Percentiles rank a stretch among this genome's conserved stretches.
These are phyloP conservation scores for Lagothrix lagotricha DNA, from an alignment of 2,797 vertebrate species.

Conservation along the genomic window DNA sequence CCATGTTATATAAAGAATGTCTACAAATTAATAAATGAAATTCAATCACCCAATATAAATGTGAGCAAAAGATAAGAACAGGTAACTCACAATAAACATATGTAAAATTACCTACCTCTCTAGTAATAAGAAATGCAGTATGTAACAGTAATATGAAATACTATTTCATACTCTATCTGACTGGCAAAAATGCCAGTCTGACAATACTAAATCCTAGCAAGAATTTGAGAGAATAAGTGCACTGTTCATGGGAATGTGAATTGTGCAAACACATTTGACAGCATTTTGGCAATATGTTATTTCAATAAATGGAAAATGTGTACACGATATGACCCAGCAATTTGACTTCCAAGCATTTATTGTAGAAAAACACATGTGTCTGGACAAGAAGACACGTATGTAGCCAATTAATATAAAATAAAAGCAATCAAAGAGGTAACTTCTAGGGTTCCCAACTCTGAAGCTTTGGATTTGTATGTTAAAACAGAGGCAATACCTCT, in stretches of 20 bases:
- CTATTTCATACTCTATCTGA: neutral
- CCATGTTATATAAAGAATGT: neutral
- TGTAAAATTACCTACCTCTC: neutral
- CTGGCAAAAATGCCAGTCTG: neutral
- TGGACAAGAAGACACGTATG: neutral
- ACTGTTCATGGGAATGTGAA: neutral
- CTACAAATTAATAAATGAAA: neutral
- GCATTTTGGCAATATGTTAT: neutral
- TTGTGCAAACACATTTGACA: neutral
- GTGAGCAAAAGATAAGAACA: neutral
- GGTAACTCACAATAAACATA: neutral
- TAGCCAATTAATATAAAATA: conserved; percentile 19
- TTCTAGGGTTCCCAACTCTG: neutral
- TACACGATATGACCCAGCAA: neutral
- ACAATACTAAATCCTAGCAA: neutral
- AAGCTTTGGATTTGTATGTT: neutral
- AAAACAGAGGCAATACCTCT: neutral
- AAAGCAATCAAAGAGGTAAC: neutral
- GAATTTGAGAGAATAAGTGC: neutral
- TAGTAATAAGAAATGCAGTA: neutral
- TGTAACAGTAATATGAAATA: neutral
- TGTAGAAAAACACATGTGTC: neutral
- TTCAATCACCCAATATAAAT: neutral
- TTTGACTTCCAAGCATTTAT: neutral
- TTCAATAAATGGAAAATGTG: neutral